Percentiles rank a stretch among this genome's conserved stretches.
Evolutionary conservation across 2,888 invertebrate genomes (phyloP).

Genomic region (Lampropteryx suffumata): DNA sequence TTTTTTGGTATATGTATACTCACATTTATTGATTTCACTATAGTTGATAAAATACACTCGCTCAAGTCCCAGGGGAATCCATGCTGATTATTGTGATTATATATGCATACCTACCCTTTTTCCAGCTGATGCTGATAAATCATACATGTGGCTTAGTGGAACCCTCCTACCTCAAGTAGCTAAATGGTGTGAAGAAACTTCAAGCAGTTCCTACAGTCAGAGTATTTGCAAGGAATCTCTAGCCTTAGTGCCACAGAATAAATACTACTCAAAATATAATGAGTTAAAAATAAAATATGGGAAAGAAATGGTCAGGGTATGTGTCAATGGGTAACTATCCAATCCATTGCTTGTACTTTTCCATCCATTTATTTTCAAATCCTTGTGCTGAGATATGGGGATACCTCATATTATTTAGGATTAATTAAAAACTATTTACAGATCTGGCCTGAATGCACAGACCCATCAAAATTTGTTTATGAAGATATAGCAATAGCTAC

Average conservation of each 20-base stretch:
- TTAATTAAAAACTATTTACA: no score
- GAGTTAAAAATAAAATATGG: constrained; percentile 91
- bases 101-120: no score
- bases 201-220: constrained; percentile 36
- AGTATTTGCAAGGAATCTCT: constrained; percentile 82
- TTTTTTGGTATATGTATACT: no score
- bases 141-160: constrained; percentile 79
- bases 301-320: constrained; percentile 85
- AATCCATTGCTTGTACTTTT: not conserved
- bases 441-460: constrained; percentile 96
- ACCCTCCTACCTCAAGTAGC: constrained; percentile 83
- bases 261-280: constrained; percentile 88
- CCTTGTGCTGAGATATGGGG: no score
- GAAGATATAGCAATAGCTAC: constrained; percentile 98
- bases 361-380: no score
- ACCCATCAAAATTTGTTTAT: constrained; percentile 96
- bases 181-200: constrained; percentile 83
- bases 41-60: no score
- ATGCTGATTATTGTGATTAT: no score
- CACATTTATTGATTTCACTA: no score
- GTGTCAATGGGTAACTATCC: not conserved
- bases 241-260: constrained; percentile 84
- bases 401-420: no score
- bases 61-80: no score
- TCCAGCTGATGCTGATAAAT: constrained; percentile 50